phyloP scores from a whole-genome alignment of 2,888 invertebrate genomes.

The Erebia palarica region DNA sequence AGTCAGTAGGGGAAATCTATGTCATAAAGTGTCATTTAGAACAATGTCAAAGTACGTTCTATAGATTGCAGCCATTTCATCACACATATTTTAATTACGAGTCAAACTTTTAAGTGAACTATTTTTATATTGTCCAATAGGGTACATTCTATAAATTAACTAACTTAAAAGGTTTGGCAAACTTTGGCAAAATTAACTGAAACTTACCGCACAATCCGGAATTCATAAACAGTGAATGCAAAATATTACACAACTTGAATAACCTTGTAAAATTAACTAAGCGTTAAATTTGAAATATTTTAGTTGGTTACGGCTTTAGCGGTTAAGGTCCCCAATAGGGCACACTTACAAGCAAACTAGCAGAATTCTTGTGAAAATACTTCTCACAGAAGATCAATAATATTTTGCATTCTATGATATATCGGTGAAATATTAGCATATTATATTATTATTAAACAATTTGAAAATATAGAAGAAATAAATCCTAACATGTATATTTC shows the following conservation, averaged over 20 bases:
- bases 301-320: not conserved
- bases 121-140: not conserved
- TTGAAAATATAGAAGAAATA: not conserved
- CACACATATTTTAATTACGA: too few species aligned
- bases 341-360: not conserved
- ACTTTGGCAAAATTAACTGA: constrained; percentile 1
- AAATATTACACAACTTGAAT: not conserved
- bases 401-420: too few species aligned
- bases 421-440: too few species aligned
- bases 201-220: constrained; percentile 9
- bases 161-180: not conserved
- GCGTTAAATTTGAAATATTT: constrained; percentile 1
- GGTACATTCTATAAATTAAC: not conserved
- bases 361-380: not conserved
- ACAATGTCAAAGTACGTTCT: too few species aligned
- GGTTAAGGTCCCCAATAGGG: not conserved
- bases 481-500: not conserved
- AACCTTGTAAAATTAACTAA: not conserved
- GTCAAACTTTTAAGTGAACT: too few species aligned
- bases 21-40: too few species aligned
- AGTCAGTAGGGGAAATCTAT: too few species aligned
- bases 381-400: not conserved
- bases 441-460: too few species aligned
- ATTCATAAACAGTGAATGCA: constrained; percentile 1
- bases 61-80: too few species aligned